Base-by-base conservation (phyloP, 2,797 vertebrate genomes). In the Ctenochaetus hawaiiensis region DNA sequence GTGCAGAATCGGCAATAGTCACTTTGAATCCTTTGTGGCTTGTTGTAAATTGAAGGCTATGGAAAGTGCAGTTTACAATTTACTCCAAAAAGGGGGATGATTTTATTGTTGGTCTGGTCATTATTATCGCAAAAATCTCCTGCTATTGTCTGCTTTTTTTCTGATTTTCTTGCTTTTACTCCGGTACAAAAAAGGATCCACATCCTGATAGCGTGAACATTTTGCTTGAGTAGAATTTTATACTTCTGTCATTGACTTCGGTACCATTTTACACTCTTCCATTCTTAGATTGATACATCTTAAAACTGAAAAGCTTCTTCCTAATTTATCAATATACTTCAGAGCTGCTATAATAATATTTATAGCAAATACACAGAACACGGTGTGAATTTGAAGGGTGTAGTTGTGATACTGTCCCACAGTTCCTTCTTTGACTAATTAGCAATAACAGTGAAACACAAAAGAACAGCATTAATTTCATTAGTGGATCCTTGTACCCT, bases 401-500 rank as follows among this genome's bases (percentile, higher is more conserved):
- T 12, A 45, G 43, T 7, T 45, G 43, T 45, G 43, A 45, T 11
- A 10, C 51, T 72, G 44, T 79, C 30, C 30, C 30, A 30, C 60
- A 45, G 12, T 34, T 54, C 44, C 47, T 68, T 75, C 20, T 81
- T 75, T 80, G 48, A 83, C 67, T 77, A 77, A 85, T 78, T 67
- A 75, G 39, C 44, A 74, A 72, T 78, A 75, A 61, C 9, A n/a
- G 11, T 26, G 9, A 48, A 74, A 80, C 30, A 47, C 52, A 83
- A 83, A 71, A 67, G 45, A 78, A 26, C 67, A 82, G 65, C 54
- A 51, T 61, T 70, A 75, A 84, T 77, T 87, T 44, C 18, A 48
- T n/a, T 45, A 39, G 37, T 62, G 43, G 51, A 41, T 70, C 61
- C 53, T 63, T 22, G 9, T 54, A 37, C 45, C 13, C 30, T 26